phyloP scores from a whole-genome alignment of 2,113 vertebrate species.

The Centropristis striata region DNA sequence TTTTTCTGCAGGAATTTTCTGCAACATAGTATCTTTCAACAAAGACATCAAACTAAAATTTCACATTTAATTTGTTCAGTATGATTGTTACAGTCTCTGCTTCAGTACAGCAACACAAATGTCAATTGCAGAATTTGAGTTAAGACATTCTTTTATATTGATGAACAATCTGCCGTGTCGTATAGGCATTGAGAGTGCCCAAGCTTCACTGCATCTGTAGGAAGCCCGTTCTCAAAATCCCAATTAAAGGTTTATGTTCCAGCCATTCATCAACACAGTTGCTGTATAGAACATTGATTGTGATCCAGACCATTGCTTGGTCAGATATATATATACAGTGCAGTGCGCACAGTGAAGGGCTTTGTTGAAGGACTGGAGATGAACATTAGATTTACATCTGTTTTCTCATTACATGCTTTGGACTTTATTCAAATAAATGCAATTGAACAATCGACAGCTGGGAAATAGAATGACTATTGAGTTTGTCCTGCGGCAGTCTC shows the following conservation, averaged over 20 bases:
- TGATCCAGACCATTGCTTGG: constrained; percentile 53
- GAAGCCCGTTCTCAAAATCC: constrained; percentile 60
- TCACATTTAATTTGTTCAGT: neutral
- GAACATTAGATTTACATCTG: constrained; percentile 44
- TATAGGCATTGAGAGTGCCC: constrained; percentile 20
- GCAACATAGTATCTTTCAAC: neutral
- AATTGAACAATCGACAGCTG: constrained; percentile 4
- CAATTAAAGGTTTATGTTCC: constrained; percentile 73
- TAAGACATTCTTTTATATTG: constrained; percentile 35
- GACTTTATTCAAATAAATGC: constrained; percentile 25
- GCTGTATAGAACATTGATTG: constrained; percentile 74
- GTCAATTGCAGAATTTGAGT: constrained; percentile 5
- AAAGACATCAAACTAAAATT: neutral
- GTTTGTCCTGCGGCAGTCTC: neutral
- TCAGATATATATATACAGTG: constrained; percentile 57
- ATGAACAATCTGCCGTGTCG: constrained; percentile 41
- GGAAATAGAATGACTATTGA: neutral
- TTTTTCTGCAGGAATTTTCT: neutral
- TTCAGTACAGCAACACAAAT: neutral
- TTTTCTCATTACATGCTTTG: constrained; percentile 23
- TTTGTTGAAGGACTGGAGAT: constrained; percentile 30
- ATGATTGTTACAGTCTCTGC: neutral
- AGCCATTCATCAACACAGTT: constrained; percentile 65
- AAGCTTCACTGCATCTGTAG: constrained; percentile 38
- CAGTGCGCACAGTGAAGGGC: constrained; percentile 49